These are phyloP conservation scores for Peromyscus leucopus DNA, from an alignment of 2,113 vertebrate genomes.

Conservation along the genomic window DNA sequence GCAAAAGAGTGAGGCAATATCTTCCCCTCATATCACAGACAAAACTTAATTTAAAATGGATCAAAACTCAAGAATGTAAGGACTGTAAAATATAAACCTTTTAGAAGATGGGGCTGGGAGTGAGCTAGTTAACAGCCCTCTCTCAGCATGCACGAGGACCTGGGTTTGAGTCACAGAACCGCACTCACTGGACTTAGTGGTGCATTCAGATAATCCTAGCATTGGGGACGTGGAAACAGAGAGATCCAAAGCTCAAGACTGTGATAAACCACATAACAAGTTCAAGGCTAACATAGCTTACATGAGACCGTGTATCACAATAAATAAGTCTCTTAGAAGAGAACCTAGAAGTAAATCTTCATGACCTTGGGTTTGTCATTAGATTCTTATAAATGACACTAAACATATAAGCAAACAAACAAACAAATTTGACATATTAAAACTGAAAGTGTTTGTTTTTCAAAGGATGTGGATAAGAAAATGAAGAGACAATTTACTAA, in stretches of 20 bases:
- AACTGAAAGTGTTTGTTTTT: conserved; percentile 12
- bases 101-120: too few species aligned
- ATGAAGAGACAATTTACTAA: neutral
- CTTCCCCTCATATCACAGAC: neutral
- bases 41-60: neutral
- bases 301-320: neutral
- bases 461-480: conserved; percentile 12
- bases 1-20: neutral
- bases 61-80: neutral
- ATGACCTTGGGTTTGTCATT: neutral
- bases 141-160: neutral
- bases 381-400: neutral
- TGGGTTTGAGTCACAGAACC: neutral
- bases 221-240: neutral
- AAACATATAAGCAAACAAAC: neutral
- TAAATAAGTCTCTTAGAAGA: neutral
- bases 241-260: neutral
- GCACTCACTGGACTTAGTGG: neutral
- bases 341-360: neutral
- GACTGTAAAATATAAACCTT: conserved; percentile 6
- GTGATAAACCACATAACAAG: neutral
- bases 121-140: neutral
- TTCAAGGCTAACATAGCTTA: neutral
- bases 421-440: neutral
- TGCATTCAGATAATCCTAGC: too few species aligned